These are phyloP conservation scores for Clarias magur DNA, from an alignment of 2,113 vertebrate genomes.

Conservation along the genomic window DNA sequence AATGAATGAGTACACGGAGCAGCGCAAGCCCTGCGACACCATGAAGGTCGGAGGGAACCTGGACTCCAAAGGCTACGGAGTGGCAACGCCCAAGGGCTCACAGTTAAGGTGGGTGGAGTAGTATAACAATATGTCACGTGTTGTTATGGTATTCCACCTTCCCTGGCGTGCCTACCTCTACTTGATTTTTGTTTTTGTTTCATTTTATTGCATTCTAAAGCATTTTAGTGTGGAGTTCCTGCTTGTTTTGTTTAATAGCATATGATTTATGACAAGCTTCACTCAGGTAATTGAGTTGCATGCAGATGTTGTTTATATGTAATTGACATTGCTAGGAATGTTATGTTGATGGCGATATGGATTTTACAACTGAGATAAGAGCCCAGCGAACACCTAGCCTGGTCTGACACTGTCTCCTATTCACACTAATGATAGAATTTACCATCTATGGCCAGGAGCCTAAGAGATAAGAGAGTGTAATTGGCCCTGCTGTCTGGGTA, in stretches of 20 bases:
- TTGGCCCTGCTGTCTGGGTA: background rate
- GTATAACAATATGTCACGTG: conserved; percentile 99
- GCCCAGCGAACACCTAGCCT: conserved; percentile 61
- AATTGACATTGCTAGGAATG: conserved; percentile 36
- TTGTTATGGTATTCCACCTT: conserved; percentile 99
- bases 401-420: conserved; percentile 53
- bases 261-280: conserved; percentile 33
- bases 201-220: conserved; percentile 22
- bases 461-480: conserved; percentile 9
- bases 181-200: conserved; percentile 31
- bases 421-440: conserved; percentile 39
- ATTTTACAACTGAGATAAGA: conserved; percentile 38
- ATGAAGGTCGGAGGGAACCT: conserved; percentile 99
- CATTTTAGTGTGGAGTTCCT: conserved; percentile 69
- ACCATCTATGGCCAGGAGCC: conserved; percentile 5
- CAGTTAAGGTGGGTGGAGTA: conserved; percentile 99
- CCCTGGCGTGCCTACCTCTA: conserved; percentile 92
- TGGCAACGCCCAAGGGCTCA: conserved; percentile 99
- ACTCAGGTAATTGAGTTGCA: conserved; percentile 43
- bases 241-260: conserved; percentile 53
- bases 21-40: conserved; percentile 98
- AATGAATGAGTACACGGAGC: conserved; percentile 99
- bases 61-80: conserved; percentile 99
- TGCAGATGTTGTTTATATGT: conserved; percentile 40
- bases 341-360: conserved; percentile 18